These are phyloP conservation scores for Tribolium freemani DNA, from an alignment of 2,888 invertebrate species.

Conservation along the genomic window DNA sequence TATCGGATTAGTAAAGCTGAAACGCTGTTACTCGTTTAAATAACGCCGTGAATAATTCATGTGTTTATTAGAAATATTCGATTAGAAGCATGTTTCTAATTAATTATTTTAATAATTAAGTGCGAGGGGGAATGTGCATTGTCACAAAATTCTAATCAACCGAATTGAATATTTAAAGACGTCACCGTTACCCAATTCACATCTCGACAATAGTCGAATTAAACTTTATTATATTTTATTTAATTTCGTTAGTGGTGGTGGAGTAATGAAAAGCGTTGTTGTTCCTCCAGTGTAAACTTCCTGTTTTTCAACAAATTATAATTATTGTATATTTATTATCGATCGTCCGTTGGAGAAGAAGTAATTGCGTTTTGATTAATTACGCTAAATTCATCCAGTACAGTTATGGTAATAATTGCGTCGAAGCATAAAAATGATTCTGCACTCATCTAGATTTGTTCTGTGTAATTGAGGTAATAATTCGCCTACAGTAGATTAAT, in stretches of 20 bases:
- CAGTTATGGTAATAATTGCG: slow-evolving; percentile 40
- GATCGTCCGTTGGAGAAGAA: background rate
- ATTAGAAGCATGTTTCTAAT: slow-evolving; percentile 24
- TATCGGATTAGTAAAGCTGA: slow-evolving; percentile 19
- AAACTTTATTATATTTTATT: slow-evolving; percentile 26
- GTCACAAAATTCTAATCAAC: slow-evolving; percentile 20
- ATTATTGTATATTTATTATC: background rate
- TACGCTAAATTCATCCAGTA: slow-evolving; percentile 14
- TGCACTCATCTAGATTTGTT: slow-evolving; percentile 56
- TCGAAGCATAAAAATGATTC: slow-evolving; percentile 39
- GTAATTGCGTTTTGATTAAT: slow-evolving; percentile 29
- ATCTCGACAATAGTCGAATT: slow-evolving; percentile 26
- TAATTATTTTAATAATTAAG: slow-evolving; percentile 11
- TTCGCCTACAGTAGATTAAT: slow-evolving; percentile 68
- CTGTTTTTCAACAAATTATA: slow-evolving; percentile 23
- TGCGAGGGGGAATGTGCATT: background rate
- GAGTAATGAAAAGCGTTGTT: slow-evolving; percentile 18
- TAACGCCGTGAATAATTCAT: slow-evolving; percentile 16
- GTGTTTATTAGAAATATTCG: slow-evolving; percentile 27
- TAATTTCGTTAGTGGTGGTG: slow-evolving; percentile 12
- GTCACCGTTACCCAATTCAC: slow-evolving; percentile 10
- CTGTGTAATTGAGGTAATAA: slow-evolving; percentile 66
- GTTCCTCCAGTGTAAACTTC: slow-evolving; percentile 14
- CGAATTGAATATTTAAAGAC: slow-evolving; percentile 25
- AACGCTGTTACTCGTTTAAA: slow-evolving; percentile 11